Evolutionary conservation across 2,113 vertebrate genomes (phyloP).

Genomic region (Tenebrosternarchus preto): DNA sequence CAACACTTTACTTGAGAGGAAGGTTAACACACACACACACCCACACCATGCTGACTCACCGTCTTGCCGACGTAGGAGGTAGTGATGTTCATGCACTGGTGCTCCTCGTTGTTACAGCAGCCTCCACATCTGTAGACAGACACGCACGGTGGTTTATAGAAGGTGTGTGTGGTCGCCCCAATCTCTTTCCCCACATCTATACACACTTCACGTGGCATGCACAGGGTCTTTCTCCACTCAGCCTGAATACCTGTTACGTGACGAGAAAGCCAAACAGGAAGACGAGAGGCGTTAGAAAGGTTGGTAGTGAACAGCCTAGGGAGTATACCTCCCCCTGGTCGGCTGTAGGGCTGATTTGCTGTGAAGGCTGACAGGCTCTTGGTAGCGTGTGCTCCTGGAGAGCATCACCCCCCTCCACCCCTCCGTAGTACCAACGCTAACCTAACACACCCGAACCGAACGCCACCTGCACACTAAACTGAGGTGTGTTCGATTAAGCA

Average conservation of each 20-base stretch:
- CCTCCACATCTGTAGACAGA: constrained; percentile 99
- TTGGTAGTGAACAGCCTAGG: constrained; percentile 11
- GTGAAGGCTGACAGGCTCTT: constrained; percentile 12
- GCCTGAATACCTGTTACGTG: constrained; percentile 93
- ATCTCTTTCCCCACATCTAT: constrained; percentile 98
- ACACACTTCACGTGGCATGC: constrained; percentile 96
- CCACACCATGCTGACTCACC: constrained; percentile 73
- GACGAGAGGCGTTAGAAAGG: constrained; percentile 51
- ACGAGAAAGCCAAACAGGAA: constrained; percentile 68
- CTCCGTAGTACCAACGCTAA: background rate
- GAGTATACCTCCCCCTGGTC: constrained; percentile 17
- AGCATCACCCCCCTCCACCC: background rate
- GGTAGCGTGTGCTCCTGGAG: background rate
- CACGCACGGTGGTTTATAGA: constrained; percentile 99
- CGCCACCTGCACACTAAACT: background rate
- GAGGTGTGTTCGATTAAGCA: background rate
- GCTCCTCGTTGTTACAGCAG: constrained; percentile 97
- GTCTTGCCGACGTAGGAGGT: constrained; percentile 95
- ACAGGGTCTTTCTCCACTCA: constrained; percentile 98
- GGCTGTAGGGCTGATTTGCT: background rate
- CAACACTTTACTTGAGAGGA: background rate
- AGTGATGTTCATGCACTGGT: constrained; percentile 94
- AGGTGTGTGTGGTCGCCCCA: constrained; percentile 96
- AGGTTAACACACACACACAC: background rate
- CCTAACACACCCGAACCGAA: background rate